phyloP scores from a whole-genome alignment of 1,140 invertebrate genomes.

The Drosophila orena region DNA sequence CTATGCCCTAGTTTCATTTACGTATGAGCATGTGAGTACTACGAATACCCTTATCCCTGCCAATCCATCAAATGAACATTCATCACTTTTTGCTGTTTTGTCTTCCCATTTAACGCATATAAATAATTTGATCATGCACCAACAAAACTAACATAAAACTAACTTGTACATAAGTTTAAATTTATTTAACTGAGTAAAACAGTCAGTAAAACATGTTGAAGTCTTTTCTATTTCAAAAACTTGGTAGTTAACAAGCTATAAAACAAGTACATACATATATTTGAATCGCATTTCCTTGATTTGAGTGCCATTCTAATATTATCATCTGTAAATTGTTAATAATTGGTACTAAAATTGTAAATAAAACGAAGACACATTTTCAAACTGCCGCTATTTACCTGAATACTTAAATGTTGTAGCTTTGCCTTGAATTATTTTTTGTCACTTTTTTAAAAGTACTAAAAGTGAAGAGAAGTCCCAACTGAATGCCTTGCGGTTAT shows the following conservation, averaged over 20 bases:
- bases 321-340: too few species aligned
- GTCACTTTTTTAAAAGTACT: too few species aligned
- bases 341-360: too few species aligned
- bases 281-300: neutral
- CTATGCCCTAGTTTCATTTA: neutral
- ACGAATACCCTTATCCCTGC: neutral
- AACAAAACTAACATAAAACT: constrained; percentile 25
- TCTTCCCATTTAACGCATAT: constrained; percentile 20
- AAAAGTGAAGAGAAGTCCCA: neutral
- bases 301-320: too few species aligned
- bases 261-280: neutral
- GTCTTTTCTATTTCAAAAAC: too few species aligned
- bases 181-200: neutral
- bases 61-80: constrained; percentile 18
- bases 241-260: neutral
- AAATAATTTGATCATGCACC: constrained; percentile 27
- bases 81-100: constrained; percentile 10
- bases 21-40: constrained; percentile 23
- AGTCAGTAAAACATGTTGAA: neutral
- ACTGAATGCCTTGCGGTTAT: neutral
- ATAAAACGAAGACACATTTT: too few species aligned
- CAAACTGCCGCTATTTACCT: too few species aligned
- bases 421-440: too few species aligned
- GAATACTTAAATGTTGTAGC: too few species aligned
- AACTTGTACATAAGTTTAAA: constrained; percentile 50